Base-by-base conservation (phyloP, 2,797 vertebrate species). In the Rhynchonycteris naso region DNA sequence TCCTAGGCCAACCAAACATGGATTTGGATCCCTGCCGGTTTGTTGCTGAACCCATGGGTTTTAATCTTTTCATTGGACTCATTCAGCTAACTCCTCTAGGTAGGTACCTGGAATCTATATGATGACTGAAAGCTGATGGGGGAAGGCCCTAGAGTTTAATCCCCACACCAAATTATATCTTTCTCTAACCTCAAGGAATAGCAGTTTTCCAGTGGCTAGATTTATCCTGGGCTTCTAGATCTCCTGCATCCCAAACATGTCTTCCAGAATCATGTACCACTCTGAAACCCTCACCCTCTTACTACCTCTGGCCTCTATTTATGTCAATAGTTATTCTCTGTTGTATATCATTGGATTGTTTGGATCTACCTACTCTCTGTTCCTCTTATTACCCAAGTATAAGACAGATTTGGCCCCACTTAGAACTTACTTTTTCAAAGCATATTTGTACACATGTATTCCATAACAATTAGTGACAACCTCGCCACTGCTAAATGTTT, bases 351-450 rank as follows among this genome's bases (percentile, higher is more conserved):
- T 47, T 79, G 75, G 69, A 80, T 11, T 76, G 11, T 83, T 69
- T 86, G 56, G 2, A 81, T 58, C 58, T 92, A 72, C 14, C n/a
- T 54, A 33, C 61, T 43, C 47, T 82, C 65, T 61, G 24, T 84
- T 88, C n/a, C 30, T 87, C 14, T 89, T 90, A 80, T 59, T 35
- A 15, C 90, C 61, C 66, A 52, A 91, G 43, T 26, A 4, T 35
- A 85, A 97, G 65, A 52, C 30, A 66, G 59, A 83, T 15, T 47
- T 28, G 28, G 38, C 13, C 43, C 18, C 11, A 28, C 12, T 35
- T 58, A 69, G 72, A 96, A 82, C 35, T 22, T 74, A 43, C n/a
- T 85, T 87, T 91, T 76, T 54, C 43, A 71, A 91, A 91, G 68
- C 38, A 22, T 78, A 30, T 85, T 58, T 88, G 63, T 76, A 35